These are phyloP conservation scores for Spizella passerina DNA, from an alignment of 2,797 vertebrate species.

Conservation along the genomic window DNA sequence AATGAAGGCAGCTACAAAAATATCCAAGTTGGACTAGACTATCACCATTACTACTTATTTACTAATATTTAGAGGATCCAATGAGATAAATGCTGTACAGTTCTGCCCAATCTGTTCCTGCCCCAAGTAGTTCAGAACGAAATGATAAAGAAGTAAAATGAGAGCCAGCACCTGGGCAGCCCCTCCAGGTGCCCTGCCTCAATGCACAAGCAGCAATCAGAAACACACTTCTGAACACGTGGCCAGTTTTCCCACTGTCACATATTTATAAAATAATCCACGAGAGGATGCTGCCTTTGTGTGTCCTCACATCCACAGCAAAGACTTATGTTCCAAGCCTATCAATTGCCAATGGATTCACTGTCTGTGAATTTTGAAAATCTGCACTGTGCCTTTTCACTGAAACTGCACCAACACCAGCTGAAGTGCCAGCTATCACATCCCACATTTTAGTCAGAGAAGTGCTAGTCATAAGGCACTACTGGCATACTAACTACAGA, in stretches of 20 bases:
- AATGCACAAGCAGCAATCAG: background rate
- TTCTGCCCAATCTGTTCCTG: background rate
- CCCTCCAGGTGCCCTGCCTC: background rate
- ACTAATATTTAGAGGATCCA: background rate
- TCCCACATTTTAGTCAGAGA: accelerated
- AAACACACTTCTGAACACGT: background rate
- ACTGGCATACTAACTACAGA: accelerated
- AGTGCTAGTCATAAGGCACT: background rate
- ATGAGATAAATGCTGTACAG: background rate
- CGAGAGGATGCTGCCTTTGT: background rate
- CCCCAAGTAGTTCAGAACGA: background rate
- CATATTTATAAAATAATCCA: background rate
- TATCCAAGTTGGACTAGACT: background rate
- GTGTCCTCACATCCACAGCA: background rate
- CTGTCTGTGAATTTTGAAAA: background rate
- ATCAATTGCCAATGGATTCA: background rate
- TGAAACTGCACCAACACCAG: background rate
- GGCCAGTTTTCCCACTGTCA: background rate
- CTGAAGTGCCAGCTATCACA: background rate
- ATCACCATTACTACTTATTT: background rate
- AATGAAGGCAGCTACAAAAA: background rate
- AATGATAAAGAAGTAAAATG: background rate
- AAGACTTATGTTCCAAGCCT: background rate
- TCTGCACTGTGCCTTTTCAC: background rate
- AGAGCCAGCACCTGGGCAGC: background rate